Conservation (phyloP, 2,797 vertebrate species). For the Malacoraja senta region DNA sequence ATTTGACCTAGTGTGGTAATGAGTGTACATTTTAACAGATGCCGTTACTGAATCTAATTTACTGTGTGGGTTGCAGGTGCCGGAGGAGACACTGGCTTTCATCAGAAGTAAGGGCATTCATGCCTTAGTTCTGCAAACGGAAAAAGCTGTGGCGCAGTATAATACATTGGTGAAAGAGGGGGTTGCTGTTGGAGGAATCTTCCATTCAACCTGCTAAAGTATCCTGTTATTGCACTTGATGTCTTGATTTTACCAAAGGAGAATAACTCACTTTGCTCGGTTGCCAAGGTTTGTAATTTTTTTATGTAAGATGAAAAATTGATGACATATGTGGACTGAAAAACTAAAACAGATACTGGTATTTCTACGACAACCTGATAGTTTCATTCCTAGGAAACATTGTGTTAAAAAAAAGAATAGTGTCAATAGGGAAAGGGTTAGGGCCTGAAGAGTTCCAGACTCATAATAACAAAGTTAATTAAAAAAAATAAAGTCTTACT, state of each 20-base stretch:
- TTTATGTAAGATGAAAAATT: neutral
- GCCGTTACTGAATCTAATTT: neutral
- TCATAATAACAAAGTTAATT: too few relatives aligned
- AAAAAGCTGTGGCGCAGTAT: neutral
- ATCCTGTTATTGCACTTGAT: neutral
- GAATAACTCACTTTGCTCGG: neutral
- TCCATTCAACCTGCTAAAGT: conserved; percentile 19
- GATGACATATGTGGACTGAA: neutral
- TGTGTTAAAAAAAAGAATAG: too few relatives aligned
- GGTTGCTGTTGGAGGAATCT: conserved; percentile 2
- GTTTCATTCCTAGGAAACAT: too few relatives aligned
- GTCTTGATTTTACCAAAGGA: neutral
- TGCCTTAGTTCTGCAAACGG: conserved; percentile 6
- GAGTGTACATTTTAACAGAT: neutral
- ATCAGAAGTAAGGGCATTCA: conserved; percentile 24
- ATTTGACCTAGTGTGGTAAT: neutral
- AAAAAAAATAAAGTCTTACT: too few relatives aligned
- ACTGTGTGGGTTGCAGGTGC: neutral
- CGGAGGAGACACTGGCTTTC: neutral
- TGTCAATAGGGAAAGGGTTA: too few relatives aligned
- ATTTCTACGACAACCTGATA: too few relatives aligned
- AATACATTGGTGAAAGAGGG: conserved; percentile 26
- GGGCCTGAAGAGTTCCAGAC: too few relatives aligned
- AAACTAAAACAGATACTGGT: neutral
- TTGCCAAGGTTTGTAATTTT: neutral